Base-by-base conservation (phyloP, 2,888 invertebrate species). In the Agonum fuliginosum region DNA sequence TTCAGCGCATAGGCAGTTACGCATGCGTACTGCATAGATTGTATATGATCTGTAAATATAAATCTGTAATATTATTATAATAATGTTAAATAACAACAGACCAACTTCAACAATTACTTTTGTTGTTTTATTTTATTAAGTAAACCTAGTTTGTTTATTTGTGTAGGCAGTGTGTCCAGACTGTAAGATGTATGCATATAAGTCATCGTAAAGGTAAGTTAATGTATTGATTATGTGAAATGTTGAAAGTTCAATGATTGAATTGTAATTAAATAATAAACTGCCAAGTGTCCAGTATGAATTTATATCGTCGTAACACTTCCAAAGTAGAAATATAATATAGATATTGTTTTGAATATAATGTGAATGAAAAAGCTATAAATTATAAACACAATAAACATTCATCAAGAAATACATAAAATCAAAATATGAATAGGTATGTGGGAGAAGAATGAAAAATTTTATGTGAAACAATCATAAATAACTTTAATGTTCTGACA, bases 51-150 rank as follows among this genome's bases (percentile, higher is more conserved):
- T 86, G 86, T 86, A 86, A 82, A 85, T 85, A 85, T 84, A 83
- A 83, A 83, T 82, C 81, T 83, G 84, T 85, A 84, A 84, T 85
- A 84, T 84, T 81, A 81, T 84, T 85, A 84, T 84, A 81, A 82
- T 85, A 85, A 85, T 85, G 84, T 85, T 85, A 85, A 76, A 85
- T 86, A 85, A 86, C 85, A 85, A 83, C 73, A 79, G 80, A 83
- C 81, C 81, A 82, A 82, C 81, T 80, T 81, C 81, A 82, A 81
- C 79, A 80, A 80, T 81, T 81, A 81, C 19, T 20, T 62, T 58
- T 43, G 67, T 69, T 62, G 69, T 80, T 80, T 80, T 79, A 79
- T 81, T 79, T 62, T 30, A 19, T 77, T 70, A 77, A 30, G 30
- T 65, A 20, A n/a, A 34, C 65, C 65, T 48, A 17, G 14, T 3